Evolutionary conservation across 2,113 vertebrate genomes (phyloP), one percentile per base, ranked within the genome.

Genomic region (Montifringilla adamsi): DNA sequence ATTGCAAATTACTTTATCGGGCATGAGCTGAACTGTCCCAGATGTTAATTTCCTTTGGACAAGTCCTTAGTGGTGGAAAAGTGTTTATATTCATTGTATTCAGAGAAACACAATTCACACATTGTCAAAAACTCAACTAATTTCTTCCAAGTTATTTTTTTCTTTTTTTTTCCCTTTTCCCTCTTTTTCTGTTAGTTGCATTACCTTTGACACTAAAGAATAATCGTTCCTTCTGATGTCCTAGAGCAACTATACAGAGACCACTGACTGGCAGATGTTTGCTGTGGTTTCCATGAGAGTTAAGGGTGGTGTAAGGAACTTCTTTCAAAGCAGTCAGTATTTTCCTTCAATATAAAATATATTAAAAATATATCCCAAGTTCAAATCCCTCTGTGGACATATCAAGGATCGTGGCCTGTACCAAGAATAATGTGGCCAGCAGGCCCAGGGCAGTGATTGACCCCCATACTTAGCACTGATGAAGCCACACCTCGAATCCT

Each of bases 101-200:
- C 46, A 17, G 41, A 66, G 55, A 76, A 87, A 43, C 31, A 86
- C 23, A 88, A 14, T 62, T 93, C 44, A 78, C 18, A 43, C 6
- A 3, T 39, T 84, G 77, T 23, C 24, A 89, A 81, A 90, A 89
- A 64, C 15, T 35, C 16, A 70, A 53, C 7, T 67, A 4, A 53
- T 81, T 93, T 73, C 8, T 91, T 64, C 41, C 59, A 84, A 41
- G 9, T 7, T 41, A 1, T 10, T n/a, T 20, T 27, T 15, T 44
- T 13, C 1, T 19, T 39, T 41, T 8, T 30, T 3, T 12, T 2
- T 21, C 3, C 4, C 1, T 46, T 58, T 60, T 3, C 2, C 6
- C 9, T 10, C 3, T 28, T 84, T 60, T 81, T 55, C 33, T 79
- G 2, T 69, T 87, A 41, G 15, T 88, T 85, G 7, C 7, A 15